Percentiles rank a stretch among this genome's conserved stretches.
Conservation (phyloP, 2,888 invertebrate species). For the Atethmia centrago region DNA sequence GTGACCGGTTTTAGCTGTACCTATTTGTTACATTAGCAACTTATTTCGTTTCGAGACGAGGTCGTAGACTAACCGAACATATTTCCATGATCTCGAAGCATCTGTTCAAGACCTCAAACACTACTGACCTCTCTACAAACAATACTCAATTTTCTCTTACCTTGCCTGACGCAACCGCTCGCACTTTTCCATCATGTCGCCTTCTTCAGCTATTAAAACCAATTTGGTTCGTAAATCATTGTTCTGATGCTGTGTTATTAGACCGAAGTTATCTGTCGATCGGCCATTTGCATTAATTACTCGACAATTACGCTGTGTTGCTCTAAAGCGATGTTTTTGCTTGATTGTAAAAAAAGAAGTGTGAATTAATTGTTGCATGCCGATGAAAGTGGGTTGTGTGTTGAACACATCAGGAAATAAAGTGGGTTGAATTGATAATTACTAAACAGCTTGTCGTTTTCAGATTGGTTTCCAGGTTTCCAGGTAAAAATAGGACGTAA, state of each 20-base stretch:
- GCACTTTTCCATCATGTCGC: slow-evolving; percentile 41
- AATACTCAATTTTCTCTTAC: slow-evolving; percentile 37
- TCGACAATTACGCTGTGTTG: slow-evolving; percentile 52
- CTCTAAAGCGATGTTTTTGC: slow-evolving; percentile 53
- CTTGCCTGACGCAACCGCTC: slow-evolving; percentile 62
- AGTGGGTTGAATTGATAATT: slow-evolving; percentile 22
- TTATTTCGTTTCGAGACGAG: background rate
- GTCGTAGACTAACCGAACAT: background rate
- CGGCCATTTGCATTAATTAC: slow-evolving; percentile 65
- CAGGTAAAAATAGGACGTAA: background rate
- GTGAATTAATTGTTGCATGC: slow-evolving; percentile 50
- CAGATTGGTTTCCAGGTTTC: slow-evolving; percentile 1
- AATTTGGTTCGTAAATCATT: slow-evolving; percentile 56
- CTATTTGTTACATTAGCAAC: background rate
- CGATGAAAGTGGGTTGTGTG: slow-evolving; percentile 34
- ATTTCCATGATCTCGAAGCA: slow-evolving; percentile 10
- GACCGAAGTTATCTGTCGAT: slow-evolving; percentile 55
- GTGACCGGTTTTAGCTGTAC: background rate
- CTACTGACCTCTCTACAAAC: slow-evolving; percentile 40
- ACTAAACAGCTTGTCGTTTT: background rate
- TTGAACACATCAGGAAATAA: slow-evolving; percentile 32
- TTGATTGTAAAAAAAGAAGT: slow-evolving; percentile 50
- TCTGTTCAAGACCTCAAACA: slow-evolving; percentile 10
- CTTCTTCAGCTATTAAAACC: slow-evolving; percentile 45
- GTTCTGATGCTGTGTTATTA: slow-evolving; percentile 52